Conservation (phyloP, 1,140 invertebrate genomes). For the Procambarus clarkii region DNA sequence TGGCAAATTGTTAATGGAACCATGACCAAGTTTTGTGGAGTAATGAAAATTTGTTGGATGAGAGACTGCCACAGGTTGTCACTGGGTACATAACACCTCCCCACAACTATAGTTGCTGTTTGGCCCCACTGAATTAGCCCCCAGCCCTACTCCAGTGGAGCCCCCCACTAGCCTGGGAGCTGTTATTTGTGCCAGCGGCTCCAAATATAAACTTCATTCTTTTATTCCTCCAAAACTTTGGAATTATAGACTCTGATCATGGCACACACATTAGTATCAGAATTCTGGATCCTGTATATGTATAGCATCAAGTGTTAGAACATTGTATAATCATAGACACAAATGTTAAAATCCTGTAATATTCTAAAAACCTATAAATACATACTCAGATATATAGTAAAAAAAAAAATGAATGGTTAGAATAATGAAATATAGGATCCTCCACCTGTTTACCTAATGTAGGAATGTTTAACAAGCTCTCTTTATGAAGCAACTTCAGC, state of each 20-base stretch:
- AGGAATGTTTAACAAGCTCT: background rate
- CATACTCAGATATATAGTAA: background rate
- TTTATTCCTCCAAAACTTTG: background rate
- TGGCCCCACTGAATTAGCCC: slow-evolving; percentile 54
- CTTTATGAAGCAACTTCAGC: background rate
- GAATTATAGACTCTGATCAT: background rate
- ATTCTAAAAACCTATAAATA: background rate
- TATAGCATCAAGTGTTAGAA: slow-evolving; percentile 1
- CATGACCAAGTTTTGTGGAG: background rate
- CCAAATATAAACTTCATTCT: background rate
- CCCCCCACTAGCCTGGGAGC: slow-evolving; percentile 10
- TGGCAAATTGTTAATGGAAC: background rate
- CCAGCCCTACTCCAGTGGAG: slow-evolving; percentile 63
- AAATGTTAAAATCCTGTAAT: background rate
- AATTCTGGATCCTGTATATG: background rate
- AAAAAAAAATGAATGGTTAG: background rate
- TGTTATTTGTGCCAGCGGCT: background rate
- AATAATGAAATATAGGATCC: background rate
- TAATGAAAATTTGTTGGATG: background rate
- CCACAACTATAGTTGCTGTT: slow-evolving; percentile 14
- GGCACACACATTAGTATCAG: background rate
- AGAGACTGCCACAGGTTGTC: background rate
- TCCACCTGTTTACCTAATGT: background rate
- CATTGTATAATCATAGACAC: background rate
- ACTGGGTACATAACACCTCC: background rate